These are phyloP conservation scores for Prietella phreatophila DNA, from an alignment of 2,113 vertebrate species.

Conservation along the genomic window DNA sequence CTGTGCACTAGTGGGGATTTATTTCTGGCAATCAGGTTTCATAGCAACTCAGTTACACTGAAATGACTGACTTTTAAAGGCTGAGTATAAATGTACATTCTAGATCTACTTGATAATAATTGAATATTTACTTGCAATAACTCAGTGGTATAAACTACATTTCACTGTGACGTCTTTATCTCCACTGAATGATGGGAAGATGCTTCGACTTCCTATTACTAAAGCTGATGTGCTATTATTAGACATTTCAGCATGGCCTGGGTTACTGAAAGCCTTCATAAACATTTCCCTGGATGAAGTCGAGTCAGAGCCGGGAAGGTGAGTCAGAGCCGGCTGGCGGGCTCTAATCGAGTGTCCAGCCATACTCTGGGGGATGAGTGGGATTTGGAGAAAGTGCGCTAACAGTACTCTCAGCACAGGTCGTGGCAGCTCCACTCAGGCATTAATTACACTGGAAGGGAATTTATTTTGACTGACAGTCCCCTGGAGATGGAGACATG, in stretches of 20 bases:
- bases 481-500: conserved; percentile 19
- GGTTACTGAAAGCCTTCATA: conserved; percentile 13
- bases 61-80: not conserved
- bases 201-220: not conserved
- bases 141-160: not conserved
- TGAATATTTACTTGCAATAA: not conserved
- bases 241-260: not conserved
- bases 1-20: not conserved
- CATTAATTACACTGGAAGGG: conserved; percentile 71
- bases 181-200: not conserved
- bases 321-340: conserved; percentile 5
- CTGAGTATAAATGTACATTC: not conserved
- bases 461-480: conserved; percentile 63
- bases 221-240: conserved; percentile 4
- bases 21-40: not conserved
- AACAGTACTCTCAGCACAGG: not conserved
- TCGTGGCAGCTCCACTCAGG: not conserved
- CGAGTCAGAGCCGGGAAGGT: conserved; percentile 5
- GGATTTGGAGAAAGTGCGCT: conserved; percentile 13
- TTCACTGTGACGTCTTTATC: not conserved
- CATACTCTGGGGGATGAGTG: conserved; percentile 49
- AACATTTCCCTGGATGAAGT: conserved; percentile 10
- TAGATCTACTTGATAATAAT: not conserved
- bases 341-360: conserved; percentile 58
- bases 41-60: not conserved